Conservation (phyloP, 1,140 invertebrate genomes). For the Saxidomus purpurata region DNA sequence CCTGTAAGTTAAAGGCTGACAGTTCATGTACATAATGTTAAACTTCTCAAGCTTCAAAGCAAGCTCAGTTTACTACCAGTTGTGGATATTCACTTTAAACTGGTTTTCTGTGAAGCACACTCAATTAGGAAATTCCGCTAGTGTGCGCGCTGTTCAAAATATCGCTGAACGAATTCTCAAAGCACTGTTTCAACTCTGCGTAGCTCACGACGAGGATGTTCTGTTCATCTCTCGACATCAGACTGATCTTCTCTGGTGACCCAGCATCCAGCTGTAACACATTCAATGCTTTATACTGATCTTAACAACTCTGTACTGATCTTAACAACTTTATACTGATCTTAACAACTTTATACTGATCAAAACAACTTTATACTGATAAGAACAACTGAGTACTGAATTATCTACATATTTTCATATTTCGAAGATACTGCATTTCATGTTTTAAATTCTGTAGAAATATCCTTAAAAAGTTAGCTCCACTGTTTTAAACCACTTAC, state of each 20-base stretch:
- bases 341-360: too few species aligned
- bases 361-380: too few species aligned
- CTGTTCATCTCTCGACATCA: slow-evolving; percentile 98
- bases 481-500: too few species aligned
- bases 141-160: slow-evolving; percentile 87
- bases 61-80: not conserved
- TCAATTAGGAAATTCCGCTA: slow-evolving; percentile 36
- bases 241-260: slow-evolving; percentile 96
- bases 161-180: slow-evolving; percentile 96
- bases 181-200: slow-evolving; percentile 97
- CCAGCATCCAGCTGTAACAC: slow-evolving; percentile 90
- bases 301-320: too few species aligned
- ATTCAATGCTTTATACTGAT: too few species aligned
- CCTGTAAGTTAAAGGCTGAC: not conserved
- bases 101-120: not conserved
- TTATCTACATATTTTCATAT: too few species aligned
- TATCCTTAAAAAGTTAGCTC: too few species aligned
- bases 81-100: not conserved
- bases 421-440: too few species aligned
- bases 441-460: too few species aligned
- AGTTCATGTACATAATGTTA: not conserved
- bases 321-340: too few species aligned
- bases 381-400: too few species aligned
- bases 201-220: slow-evolving; percentile 98
- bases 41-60: too few species aligned